phyloP scores from a whole-genome alignment of 2,113 vertebrate species.

The Morone saxatilis region DNA sequence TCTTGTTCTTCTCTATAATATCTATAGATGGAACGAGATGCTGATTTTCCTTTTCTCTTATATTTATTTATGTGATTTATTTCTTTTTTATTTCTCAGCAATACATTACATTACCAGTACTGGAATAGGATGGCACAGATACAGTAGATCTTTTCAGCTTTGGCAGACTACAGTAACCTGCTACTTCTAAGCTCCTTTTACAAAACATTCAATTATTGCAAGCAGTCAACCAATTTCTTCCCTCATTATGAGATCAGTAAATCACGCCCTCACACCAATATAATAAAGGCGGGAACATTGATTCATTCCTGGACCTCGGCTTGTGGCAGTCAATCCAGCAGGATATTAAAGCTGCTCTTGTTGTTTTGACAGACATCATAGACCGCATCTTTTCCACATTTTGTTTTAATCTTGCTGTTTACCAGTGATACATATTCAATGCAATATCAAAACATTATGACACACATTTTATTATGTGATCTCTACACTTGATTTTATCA shows the following conservation, averaged over 20 bases:
- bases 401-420: constrained; percentile 29
- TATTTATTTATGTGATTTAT: neutral
- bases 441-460: constrained; percentile 35
- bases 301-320: constrained; percentile 20
- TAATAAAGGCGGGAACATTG: constrained; percentile 37
- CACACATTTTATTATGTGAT: constrained; percentile 28
- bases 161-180: constrained; percentile 3
- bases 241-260: constrained; percentile 57
- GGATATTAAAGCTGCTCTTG: constrained; percentile 64
- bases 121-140: neutral
- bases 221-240: constrained; percentile 31
- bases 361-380: constrained; percentile 50
- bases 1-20: neutral
- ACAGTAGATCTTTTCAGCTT: neutral
- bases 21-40: neutral
- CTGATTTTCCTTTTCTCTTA: neutral
- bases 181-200: constrained; percentile 2
- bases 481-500: constrained; percentile 15
- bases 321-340: constrained; percentile 35
- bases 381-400: constrained; percentile 16
- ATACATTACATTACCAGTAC: neutral
- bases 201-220: constrained; percentile 40
- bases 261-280: constrained; percentile 34
- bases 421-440: constrained; percentile 21
- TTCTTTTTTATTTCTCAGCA: too few species aligned